Base-by-base conservation (phyloP, 2,888 invertebrate genomes). In the Apamea crenata region DNA sequence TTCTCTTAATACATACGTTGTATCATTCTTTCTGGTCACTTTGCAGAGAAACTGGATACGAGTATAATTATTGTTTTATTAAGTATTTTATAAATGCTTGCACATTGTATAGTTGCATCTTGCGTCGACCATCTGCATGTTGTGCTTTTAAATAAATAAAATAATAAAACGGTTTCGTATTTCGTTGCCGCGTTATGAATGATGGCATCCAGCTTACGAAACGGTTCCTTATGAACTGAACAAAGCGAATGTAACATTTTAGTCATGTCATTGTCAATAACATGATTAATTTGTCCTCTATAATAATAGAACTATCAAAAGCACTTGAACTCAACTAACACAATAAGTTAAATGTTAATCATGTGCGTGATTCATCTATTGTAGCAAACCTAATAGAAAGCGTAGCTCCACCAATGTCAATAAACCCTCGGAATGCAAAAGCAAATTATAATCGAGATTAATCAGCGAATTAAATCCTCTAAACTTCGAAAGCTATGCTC, bases 401-500 rank as follows among this genome's bases (percentile, higher is more conserved):
- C 81, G 74, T 78, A 82, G 69, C 77, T 77, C 70, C 79, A 66
- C 74, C 36, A 80, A 88, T 85, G 86, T 89, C 89, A 89, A 90
- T 82, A 90, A 84, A 90, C 90, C 74, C 78, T 74, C 59, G 84
- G 91, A 86, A 90, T 87, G 82, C 84, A 75, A 87, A 89, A 83
- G 61, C 66, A 84, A 89, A 87, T 82, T 84, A 85, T 87, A 87
- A 82, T 84, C 81, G 82, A 89, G 84, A 87, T 90, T 88, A 90
- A 89, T 91, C 86, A 88, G 85, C 89, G 87, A 92, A 91, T 90
- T 87, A 91, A 88, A 85, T 91, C 90, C 83, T 83, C 90, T 88
- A 91, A 92, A 90, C 87, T 88, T 88, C 91, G 88, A 91, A 88
- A 93, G 92, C 92, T 92, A 95, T 94, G 94, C 91, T 91, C 91